These are phyloP conservation scores for Menidia beryllina DNA, from an alignment of 2,113 vertebrate genomes.

Conservation along the genomic window DNA sequence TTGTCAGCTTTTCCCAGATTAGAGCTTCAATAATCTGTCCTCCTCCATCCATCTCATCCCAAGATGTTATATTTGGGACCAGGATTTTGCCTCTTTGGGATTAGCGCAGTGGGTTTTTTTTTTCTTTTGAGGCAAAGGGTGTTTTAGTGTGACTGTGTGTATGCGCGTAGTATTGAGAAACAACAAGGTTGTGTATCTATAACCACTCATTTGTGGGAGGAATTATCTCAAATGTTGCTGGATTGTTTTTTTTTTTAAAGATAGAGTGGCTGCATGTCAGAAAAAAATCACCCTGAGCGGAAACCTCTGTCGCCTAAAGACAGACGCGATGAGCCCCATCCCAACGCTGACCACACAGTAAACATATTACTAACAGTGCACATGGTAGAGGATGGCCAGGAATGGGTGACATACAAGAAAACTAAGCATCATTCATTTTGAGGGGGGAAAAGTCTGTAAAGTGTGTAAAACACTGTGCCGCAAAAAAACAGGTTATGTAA, in stretches of 20 bases:
- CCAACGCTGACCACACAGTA: slow-evolving; percentile 27
- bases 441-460: slow-evolving; percentile 5
- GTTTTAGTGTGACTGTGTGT: slow-evolving; percentile 24
- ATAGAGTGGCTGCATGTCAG: slow-evolving; percentile 8
- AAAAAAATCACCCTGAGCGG: too few relatives aligned
- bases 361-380: not conserved
- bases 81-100: slow-evolving; percentile 75
- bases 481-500: slow-evolving; percentile 10
- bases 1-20: slow-evolving; percentile 83
- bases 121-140: slow-evolving; percentile 12
- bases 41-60: slow-evolving; percentile 80
- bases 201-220: slow-evolving; percentile 1
- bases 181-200: slow-evolving; percentile 24
- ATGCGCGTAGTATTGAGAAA: slow-evolving; percentile 23
- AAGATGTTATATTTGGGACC: slow-evolving; percentile 82
- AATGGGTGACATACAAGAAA: too few relatives aligned
- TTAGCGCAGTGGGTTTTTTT: slow-evolving; percentile 69
- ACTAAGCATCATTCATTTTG: too few relatives aligned
- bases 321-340: too few relatives aligned
- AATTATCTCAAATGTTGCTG: slow-evolving; percentile 35
- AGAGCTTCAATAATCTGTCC: slow-evolving; percentile 80
- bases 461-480: not conserved
- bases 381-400: too few relatives aligned
- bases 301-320: too few relatives aligned
- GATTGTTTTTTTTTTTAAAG: slow-evolving; percentile 29